These are phyloP conservation scores for Sisor rabdophorus DNA, from an alignment of 2,113 vertebrate genomes.

Conservation along the genomic window DNA sequence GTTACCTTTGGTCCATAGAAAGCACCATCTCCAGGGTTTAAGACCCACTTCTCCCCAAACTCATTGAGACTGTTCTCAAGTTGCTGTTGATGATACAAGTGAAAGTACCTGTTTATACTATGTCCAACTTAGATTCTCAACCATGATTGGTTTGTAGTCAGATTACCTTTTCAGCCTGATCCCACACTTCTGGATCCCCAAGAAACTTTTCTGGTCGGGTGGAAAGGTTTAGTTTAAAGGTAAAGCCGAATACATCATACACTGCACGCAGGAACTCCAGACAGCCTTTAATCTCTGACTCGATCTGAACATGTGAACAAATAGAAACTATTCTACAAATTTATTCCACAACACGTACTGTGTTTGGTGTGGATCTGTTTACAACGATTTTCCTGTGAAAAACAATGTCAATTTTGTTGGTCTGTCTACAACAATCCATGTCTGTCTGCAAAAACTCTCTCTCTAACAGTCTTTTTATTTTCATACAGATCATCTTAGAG, in stretches of 20 bases:
- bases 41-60: constrained; percentile 92
- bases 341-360: too few species aligned
- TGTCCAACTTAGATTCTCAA: too few species aligned
- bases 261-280: constrained; percentile 89
- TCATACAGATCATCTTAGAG: background rate
- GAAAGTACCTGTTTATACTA: background rate
- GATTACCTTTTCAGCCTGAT: constrained; percentile 89
- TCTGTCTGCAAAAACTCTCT: background rate
- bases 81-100: constrained; percentile 73
- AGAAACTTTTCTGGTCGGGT: constrained; percentile 95
- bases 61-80: constrained; percentile 94
- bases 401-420: too few species aligned
- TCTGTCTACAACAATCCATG: background rate
- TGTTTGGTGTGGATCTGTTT: too few species aligned
- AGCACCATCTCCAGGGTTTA: constrained; percentile 94
- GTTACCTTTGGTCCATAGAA: constrained; percentile 97
- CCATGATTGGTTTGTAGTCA: background rate
- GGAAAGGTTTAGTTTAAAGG: constrained; percentile 94
- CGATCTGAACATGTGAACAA: constrained; percentile 72
- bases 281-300: constrained; percentile 90
- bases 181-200: constrained; percentile 86
- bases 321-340: background rate
- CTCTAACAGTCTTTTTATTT: background rate
- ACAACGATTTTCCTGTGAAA: too few species aligned
- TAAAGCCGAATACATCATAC: constrained; percentile 90